Conservation (phyloP, 2,113 vertebrate genomes). For the Hipposideros armiger region DNA sequence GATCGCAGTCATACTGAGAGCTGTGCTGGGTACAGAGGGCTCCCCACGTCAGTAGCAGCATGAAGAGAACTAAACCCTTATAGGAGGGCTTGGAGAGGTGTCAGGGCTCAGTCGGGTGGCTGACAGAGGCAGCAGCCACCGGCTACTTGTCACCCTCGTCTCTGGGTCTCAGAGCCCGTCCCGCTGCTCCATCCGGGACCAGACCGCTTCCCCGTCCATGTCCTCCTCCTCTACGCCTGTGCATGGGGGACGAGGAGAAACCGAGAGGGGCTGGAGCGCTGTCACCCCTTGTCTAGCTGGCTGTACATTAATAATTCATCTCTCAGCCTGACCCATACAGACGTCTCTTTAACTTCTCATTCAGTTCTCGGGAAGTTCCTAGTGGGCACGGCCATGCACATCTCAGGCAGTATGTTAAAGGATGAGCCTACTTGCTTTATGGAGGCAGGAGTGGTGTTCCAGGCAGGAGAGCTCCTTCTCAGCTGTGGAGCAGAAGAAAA, state of each 20-base stretch:
- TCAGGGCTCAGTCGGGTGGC: background rate
- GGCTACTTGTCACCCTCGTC: background rate
- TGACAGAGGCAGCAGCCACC: too few relatives aligned
- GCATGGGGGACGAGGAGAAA: background rate
- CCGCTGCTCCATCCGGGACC: too few relatives aligned
- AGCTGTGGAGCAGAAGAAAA: constrained; percentile 9
- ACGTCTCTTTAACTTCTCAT: background rate
- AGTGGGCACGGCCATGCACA: background rate
- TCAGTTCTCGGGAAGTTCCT: background rate
- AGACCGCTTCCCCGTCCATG: background rate
- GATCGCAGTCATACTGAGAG: background rate
- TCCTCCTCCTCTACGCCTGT: background rate
- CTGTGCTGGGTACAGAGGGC: background rate
- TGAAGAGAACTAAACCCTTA: background rate
- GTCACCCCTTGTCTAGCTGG: background rate
- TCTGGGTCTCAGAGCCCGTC: rapidly evolving
- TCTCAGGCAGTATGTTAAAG: background rate
- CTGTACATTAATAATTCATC: background rate
- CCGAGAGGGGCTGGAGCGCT: rapidly evolving
- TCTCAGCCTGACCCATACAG: background rate
- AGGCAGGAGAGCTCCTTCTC: constrained; percentile 4
- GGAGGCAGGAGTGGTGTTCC: background rate
- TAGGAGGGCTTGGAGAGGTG: background rate
- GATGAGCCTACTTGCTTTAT: background rate
- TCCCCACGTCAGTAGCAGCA: background rate